A percentile compares a stretch with the other conserved stretches of the same genome.
Evolutionary conservation across 2,113 vertebrate species (phyloP).

Genomic region (Chrysemys picta): DNA sequence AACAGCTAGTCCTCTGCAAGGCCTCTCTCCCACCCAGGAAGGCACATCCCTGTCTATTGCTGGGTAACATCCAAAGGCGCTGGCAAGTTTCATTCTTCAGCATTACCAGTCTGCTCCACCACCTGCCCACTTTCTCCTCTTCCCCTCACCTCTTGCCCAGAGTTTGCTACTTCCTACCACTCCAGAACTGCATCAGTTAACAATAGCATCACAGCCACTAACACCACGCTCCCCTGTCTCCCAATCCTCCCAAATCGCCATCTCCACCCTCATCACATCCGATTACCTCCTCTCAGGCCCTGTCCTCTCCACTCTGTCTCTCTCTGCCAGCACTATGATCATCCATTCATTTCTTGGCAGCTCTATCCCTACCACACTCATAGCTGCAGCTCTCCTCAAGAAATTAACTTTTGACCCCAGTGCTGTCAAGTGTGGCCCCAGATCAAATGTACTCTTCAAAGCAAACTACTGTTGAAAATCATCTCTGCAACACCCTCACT

Average conservation of each 20-base stretch:
- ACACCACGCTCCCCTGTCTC: background rate
- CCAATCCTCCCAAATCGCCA: background rate
- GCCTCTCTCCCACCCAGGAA: conserved; percentile 2
- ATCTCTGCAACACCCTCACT: background rate
- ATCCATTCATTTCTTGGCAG: background rate
- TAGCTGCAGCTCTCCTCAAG: background rate
- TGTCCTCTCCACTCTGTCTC: background rate
- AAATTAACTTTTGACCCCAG: background rate
- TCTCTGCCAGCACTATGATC: fast-evolving
- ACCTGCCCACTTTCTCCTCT: background rate
- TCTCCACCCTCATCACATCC: background rate
- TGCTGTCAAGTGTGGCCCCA: background rate
- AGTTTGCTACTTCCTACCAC: background rate
- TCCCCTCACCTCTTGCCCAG: background rate
- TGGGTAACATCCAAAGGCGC: background rate
- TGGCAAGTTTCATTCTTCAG: background rate
- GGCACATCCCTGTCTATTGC: fast-evolving
- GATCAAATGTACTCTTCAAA: background rate
- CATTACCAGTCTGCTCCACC: background rate
- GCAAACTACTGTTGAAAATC: background rate
- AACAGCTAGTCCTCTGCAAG: background rate
- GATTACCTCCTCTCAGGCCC: background rate
- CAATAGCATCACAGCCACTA: background rate
- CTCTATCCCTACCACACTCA: fast-evolving
- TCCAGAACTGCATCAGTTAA: background rate